Percentiles rank a stretch among this genome's conserved stretches.
Evolutionary conservation across 2,113 vertebrate species (phyloP).

Genomic region (Psammodynastes pulverulentus): DNA sequence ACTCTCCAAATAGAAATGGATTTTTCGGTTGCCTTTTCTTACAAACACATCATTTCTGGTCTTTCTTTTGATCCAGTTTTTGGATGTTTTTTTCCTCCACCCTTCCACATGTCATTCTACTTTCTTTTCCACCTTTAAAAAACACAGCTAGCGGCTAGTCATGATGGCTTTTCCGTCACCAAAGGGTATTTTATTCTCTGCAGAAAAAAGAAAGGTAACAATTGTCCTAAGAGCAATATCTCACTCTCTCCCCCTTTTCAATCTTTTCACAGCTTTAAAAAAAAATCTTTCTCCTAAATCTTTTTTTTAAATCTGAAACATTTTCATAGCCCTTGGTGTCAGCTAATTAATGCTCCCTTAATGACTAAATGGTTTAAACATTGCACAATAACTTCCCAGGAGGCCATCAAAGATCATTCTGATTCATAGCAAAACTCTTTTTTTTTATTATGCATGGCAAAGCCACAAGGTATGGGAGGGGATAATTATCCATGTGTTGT

Average conservation of each 20-base stretch:
- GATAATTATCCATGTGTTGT: background rate
- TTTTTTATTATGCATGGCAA: slow-evolving; percentile 10
- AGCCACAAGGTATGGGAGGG: background rate
- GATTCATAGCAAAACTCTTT: slow-evolving; percentile 3
- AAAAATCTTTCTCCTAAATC: slow-evolving; percentile 15
- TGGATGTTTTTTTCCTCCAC: background rate
- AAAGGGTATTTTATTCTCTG: background rate
- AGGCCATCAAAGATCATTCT: slow-evolving; percentile 11
- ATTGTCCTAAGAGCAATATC: background rate
- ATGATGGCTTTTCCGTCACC: fast-evolving
- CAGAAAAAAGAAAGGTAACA: slow-evolving; percentile 9
- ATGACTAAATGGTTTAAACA: slow-evolving; percentile 17
- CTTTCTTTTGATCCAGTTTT: background rate
- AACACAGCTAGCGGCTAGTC: fast-evolving
- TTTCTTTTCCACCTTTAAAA: background rate
- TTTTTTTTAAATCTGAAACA: background rate
- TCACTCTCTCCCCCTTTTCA: background rate
- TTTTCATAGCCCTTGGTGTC: slow-evolving; percentile 11
- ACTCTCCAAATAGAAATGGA: background rate
- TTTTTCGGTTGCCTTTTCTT: background rate
- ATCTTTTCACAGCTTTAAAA: background rate
- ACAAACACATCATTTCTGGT: background rate
- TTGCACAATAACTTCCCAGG: slow-evolving; percentile 24
- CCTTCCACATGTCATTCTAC: background rate
- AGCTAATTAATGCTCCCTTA: slow-evolving; percentile 45